These are phyloP conservation scores for Athene noctua DNA, from an alignment of 2,113 vertebrate genomes.

Conservation along the genomic window DNA sequence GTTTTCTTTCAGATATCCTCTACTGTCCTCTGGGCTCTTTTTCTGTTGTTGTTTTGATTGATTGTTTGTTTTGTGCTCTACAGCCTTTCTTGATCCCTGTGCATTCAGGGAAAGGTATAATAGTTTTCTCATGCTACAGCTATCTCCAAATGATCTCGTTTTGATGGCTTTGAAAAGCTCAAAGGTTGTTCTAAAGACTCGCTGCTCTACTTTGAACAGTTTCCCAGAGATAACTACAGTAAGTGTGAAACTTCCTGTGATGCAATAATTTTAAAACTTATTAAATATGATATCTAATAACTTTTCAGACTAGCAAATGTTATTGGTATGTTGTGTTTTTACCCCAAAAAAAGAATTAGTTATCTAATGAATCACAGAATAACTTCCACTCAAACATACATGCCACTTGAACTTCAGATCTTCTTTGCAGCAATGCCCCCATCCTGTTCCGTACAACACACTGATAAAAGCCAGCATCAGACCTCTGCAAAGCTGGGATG, in stretches of 20 bases:
- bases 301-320: not conserved
- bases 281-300: not conserved
- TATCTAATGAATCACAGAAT: not conserved
- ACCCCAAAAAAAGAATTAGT: not conserved
- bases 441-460: slow-evolving; percentile 87
- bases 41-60: not conserved
- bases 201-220: not conserved
- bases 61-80: not conserved
- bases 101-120: not conserved
- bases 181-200: not conserved
- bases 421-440: slow-evolving; percentile 84
- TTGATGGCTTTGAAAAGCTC: not conserved
- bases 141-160: not conserved
- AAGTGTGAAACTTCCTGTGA: not conserved
- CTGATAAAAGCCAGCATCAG: slow-evolving; percentile 83
- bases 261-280: not conserved
- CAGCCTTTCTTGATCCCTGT: not conserved
- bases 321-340: rapidly evolving
- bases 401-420: slow-evolving; percentile 85
- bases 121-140: not conserved
- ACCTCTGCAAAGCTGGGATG: slow-evolving; percentile 76
- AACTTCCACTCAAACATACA: slow-evolving; percentile 75
- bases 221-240: not conserved
- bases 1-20: not conserved
- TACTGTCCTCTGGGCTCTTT: not conserved